Percentiles rank a stretch among this genome's conserved stretches.
phyloP scores from a whole-genome alignment of 1,140 invertebrate species.

The Ceratina japonica region DNA sequence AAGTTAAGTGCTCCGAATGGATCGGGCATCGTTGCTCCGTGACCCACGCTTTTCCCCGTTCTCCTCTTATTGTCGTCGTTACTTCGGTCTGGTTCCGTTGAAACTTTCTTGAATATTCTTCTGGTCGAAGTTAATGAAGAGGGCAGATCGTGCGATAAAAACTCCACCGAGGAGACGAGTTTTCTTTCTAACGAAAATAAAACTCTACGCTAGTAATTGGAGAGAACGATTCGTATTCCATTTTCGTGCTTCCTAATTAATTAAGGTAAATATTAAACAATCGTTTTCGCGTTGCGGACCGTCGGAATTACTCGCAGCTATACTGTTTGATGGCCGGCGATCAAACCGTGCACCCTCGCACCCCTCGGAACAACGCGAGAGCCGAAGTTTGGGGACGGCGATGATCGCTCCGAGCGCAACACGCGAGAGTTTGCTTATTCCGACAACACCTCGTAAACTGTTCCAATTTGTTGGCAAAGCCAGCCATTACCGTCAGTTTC shows the following conservation, averaged over 20 bases:
- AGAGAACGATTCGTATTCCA: background rate
- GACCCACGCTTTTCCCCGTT: background rate
- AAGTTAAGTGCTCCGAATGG: background rate
- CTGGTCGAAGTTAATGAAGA: background rate
- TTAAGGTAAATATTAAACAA: too few relatives aligned
- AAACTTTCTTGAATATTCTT: background rate
- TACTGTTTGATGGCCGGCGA: background rate
- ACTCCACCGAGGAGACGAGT: background rate
- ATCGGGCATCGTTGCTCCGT: background rate
- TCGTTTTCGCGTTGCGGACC: too few relatives aligned
- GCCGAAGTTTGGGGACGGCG: background rate
- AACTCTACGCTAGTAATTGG: too few relatives aligned
- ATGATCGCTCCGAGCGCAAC: background rate
- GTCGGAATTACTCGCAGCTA: background rate
- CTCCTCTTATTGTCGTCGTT: background rate
- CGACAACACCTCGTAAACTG: slow-evolving; percentile 17
- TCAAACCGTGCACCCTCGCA: too few relatives aligned
- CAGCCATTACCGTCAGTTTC: background rate
- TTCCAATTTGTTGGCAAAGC: slow-evolving; percentile 18
- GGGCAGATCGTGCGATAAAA: background rate
- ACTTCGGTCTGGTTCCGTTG: background rate
- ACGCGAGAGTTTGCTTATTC: background rate
- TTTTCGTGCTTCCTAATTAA: background rate
- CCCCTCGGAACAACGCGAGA: background rate
- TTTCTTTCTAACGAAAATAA: background rate